Conservation (phyloP, 2,888 invertebrate species). For the Tipula lateralis region DNA sequence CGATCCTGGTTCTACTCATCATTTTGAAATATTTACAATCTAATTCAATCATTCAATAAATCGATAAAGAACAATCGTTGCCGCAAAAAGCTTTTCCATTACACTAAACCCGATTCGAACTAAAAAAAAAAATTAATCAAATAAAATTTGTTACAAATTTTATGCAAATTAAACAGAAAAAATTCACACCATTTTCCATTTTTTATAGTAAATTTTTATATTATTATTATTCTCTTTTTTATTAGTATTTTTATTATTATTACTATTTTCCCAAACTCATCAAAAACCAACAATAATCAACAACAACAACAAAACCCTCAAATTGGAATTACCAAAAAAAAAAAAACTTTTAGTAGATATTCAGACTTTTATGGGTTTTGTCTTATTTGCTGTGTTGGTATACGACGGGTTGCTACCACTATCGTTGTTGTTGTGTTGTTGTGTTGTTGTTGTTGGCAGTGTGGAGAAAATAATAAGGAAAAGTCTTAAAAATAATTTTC, state of each 20-base stretch:
- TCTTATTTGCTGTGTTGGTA: not conserved
- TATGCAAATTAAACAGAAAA: slow-evolving; percentile 28
- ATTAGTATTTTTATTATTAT: slow-evolving; percentile 28
- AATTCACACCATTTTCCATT: slow-evolving; percentile 27
- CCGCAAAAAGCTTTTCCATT: not conserved
- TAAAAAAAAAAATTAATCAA: not conserved
- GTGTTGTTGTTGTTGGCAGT: not conserved
- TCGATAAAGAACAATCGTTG: no score
- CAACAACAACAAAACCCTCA: slow-evolving; percentile 27
- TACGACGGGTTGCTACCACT: not conserved
- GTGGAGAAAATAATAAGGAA: slow-evolving; percentile 25
- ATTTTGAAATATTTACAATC: no score
- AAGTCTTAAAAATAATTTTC: not conserved
- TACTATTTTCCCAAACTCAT: slow-evolving; percentile 28
- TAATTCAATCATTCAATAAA: no score
- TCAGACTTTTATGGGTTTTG: slow-evolving; percentile 31
- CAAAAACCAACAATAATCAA: slow-evolving; percentile 27
- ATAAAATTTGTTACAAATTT: slow-evolving; percentile 14
- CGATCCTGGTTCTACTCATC: no score
- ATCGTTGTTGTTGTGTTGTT: not conserved
- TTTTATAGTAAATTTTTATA: slow-evolving; percentile 13
- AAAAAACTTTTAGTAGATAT: slow-evolving; percentile 32
- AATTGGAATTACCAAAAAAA: slow-evolving; percentile 2
- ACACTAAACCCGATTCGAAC: not conserved
- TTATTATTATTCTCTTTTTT: not conserved